Conservation (phyloP, 1,140 invertebrate genomes). For the Pseudobourletiella spinata region DNA sequence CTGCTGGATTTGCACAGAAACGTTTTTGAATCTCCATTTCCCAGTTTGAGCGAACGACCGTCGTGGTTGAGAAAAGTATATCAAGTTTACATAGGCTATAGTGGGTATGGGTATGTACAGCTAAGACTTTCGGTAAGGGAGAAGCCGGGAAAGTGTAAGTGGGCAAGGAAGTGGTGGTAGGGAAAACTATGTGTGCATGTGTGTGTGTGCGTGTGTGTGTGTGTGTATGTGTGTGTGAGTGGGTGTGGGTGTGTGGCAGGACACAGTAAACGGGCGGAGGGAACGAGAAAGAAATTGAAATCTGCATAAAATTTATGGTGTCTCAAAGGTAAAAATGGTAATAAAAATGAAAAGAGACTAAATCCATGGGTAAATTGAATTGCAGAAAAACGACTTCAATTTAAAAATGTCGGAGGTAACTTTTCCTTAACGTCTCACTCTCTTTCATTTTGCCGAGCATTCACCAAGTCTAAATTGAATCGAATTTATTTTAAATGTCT, state of each 20-base stretch:
- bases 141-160: background rate
- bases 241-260: too few species aligned
- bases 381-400: constrained; percentile 37
- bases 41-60: too few species aligned
- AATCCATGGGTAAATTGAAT: constrained; percentile 37
- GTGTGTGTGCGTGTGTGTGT: too few species aligned
- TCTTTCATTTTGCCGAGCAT: constrained; percentile 1
- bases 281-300: constrained; percentile 35
- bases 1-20: too few species aligned
- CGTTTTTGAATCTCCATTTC: too few species aligned
- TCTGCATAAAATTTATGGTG: constrained; percentile 37
- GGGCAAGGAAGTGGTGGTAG: too few species aligned
- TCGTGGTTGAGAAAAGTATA: too few species aligned
- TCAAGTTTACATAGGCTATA: too few species aligned
- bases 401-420: constrained; percentile 34
- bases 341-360: constrained; percentile 38
- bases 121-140: too few species aligned
- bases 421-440: constrained; percentile 15
- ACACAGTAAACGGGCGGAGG: background rate
- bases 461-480: constrained; percentile 32
- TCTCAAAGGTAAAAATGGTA: constrained; percentile 37
- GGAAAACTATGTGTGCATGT: too few species aligned
- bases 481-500: constrained; percentile 35
- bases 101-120: too few species aligned
- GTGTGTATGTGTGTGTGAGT: too few species aligned